Evolutionary conservation across 2,888 invertebrate species (phyloP), one percentile per base, ranked within the genome.

Genomic region (Apeira syringaria): DNA sequence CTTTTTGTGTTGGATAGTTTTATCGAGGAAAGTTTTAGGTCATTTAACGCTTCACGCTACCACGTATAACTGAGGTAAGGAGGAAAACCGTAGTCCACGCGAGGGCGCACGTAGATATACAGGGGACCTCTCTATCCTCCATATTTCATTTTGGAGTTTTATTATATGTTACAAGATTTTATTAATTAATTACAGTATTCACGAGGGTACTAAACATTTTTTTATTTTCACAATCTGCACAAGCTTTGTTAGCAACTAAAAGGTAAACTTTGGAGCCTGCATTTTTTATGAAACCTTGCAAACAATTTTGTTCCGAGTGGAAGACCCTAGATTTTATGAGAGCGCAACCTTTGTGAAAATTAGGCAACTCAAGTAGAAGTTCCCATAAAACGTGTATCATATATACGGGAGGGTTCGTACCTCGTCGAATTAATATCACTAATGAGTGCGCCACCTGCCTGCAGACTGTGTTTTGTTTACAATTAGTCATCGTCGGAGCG

Each of bases 281-380:
- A 69, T 71, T 57, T 71, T 74, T 72, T 64, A 75, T 72, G 63
- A 66, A 57, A 57, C 45, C 56, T 50, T 56, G 64, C 63, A 65
- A 74, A 74, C 74, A 70, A 69, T 71, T 64, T 62, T 64, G 61
- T 64, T 57, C 54, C 59, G 25, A 64, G 62, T 58, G 61, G 51
- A 48, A 44, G 61, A 50, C 41, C 35, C 53, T 48, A 50, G 66
- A 68, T 72, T 78, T 56, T 70, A 71, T 59, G 65, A 63, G 69
- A 59, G 56, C 61, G 63, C 51, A 69, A 62, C 71, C 70, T 67
- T 63, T 54, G 47, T 56, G 58, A 55, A 61, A 61, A 69, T 55
- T 59, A 65, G 63, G 45, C 32, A 8, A 32, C 24, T 44, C 36
- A 43, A 26, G 24, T 38, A 28, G 18, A 11, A 29, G 28, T 32